These are phyloP conservation scores for Eudemis profundana DNA, from an alignment of 2,888 invertebrate species.

Conservation along the genomic window DNA sequence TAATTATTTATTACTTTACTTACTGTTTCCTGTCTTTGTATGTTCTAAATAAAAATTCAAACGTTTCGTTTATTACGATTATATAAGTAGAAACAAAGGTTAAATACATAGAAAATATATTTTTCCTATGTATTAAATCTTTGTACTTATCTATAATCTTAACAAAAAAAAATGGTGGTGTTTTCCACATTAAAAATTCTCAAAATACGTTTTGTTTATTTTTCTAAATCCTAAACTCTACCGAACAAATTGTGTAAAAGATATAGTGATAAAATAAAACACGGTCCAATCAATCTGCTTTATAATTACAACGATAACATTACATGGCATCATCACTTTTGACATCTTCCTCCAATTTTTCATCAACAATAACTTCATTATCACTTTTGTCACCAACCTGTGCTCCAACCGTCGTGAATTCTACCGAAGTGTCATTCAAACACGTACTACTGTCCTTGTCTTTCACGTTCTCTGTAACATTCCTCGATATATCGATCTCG, in stretches of 20 bases:
- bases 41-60: too few species aligned
- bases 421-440: conserved; percentile 63
- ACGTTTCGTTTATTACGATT: too few species aligned
- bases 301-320: conserved; percentile 11
- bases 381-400: conserved; percentile 9
- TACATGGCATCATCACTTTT: conserved; percentile 22
- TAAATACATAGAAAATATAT: too few species aligned
- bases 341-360: conserved; percentile 7
- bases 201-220: too few species aligned
- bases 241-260: background rate
- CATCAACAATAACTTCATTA: conserved; percentile 16
- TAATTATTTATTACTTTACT: too few species aligned
- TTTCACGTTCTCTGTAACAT: conserved; percentile 60
- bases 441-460: conserved; percentile 52
- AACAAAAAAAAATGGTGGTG: too few species aligned
- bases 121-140: too few species aligned
- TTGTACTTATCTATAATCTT: too few species aligned
- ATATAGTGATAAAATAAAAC: conserved; percentile 10
- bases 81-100: too few species aligned
- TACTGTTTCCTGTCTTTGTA: too few species aligned
- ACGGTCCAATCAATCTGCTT: conserved; percentile 14
- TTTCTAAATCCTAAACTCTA: too few species aligned
- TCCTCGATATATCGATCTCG: conserved; percentile 74
- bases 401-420: conserved; percentile 60
- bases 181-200: too few species aligned